Percentiles rank a stretch among this genome's conserved stretches.
Conservation (phyloP, 2,888 invertebrate species). For the Leptinotarsa tumamoca region DNA sequence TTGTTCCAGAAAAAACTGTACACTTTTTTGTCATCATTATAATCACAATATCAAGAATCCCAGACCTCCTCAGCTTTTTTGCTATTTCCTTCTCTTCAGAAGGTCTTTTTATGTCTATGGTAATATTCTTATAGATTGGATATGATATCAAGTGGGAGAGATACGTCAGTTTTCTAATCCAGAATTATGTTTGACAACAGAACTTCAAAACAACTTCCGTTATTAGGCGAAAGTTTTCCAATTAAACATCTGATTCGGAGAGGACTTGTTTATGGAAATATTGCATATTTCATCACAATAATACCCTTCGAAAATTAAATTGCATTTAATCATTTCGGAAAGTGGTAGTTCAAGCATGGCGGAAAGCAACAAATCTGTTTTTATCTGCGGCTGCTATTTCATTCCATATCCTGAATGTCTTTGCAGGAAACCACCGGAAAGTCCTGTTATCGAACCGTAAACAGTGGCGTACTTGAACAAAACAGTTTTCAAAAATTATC, state of each 20-base stretch:
- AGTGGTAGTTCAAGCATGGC: not conserved
- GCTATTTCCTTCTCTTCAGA: too few species aligned
- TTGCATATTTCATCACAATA: not conserved
- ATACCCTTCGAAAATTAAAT: not conserved
- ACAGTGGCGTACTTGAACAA: not conserved
- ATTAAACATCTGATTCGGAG: not conserved
- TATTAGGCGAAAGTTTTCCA: not conserved
- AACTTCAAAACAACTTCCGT: not conserved
- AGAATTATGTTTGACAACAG: not conserved
- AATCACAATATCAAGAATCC: too few species aligned
- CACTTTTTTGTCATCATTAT: too few species aligned
- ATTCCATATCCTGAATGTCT: conserved; percentile 16
- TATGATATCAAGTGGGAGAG: too few species aligned
- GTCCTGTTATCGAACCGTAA: conserved; percentile 7
- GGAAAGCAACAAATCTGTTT: conserved; percentile 9
- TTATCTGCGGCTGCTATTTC: not conserved
- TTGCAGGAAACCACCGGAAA: not conserved
- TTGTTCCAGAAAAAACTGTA: too few species aligned
- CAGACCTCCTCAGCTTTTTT: too few species aligned
- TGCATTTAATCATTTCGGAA: not conserved
- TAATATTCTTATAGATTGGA: too few species aligned
- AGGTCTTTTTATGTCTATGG: too few species aligned
- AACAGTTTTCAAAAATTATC: not conserved
- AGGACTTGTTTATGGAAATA: not conserved
- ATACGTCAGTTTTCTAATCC: too few species aligned